These are phyloP conservation scores for Habropoda laboriosa DNA, from an alignment of 1,140 invertebrate species.

Conservation along the genomic window DNA sequence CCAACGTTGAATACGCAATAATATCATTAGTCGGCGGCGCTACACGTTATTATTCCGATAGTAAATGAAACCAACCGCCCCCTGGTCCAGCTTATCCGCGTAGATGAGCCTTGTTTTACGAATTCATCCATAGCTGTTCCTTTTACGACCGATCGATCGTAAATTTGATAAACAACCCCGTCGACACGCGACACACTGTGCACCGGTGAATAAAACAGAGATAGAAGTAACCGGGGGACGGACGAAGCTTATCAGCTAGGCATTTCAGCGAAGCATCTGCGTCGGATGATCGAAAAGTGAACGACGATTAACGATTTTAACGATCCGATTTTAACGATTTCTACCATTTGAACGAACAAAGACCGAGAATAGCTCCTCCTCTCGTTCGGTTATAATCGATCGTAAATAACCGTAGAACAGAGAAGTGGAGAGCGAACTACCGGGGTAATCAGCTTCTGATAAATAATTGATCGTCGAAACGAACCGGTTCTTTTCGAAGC, in stretches of 20 bases:
- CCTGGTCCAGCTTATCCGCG: constrained; percentile 4
- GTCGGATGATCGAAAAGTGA: not conserved
- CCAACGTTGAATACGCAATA: constrained; percentile 34
- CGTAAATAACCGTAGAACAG: not conserved
- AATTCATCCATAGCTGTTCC: not conserved
- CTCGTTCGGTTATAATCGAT: not conserved
- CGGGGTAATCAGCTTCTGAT: constrained; percentile 26
- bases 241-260: not conserved
- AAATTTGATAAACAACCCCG: constrained; percentile 31
- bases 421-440: not conserved
- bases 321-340: not conserved
- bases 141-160: constrained; percentile 36
- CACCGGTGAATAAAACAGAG: not conserved
- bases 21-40: constrained; percentile 33
- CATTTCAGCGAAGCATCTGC: not conserved
- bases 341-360: not conserved
- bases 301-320: not conserved
- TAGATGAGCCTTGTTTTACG: not conserved
- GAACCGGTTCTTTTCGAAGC: constrained; percentile 1
- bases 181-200: too few species aligned
- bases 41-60: not conserved
- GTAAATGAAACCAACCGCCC: constrained; percentile 27
- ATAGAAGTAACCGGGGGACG: too few species aligned
- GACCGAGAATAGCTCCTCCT: too few species aligned
- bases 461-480: constrained; percentile 18